These are phyloP conservation scores for Homarus americanus DNA, from an alignment of 1,140 invertebrate genomes.

Conservation along the genomic window DNA sequence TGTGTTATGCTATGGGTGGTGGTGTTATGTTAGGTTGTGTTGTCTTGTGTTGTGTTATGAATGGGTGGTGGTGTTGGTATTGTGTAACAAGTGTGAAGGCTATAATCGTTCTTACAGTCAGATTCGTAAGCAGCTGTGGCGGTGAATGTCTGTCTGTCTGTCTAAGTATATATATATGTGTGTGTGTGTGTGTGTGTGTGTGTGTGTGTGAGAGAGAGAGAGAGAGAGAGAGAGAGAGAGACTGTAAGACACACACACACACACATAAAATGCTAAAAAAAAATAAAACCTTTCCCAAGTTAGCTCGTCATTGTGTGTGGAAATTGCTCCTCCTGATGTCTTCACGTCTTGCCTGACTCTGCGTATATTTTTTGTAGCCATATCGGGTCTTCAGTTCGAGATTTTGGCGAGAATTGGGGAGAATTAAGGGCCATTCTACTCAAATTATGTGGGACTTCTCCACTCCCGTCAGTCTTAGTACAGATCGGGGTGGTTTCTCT, in stretches of 20 bases:
- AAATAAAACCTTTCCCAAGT: neutral
- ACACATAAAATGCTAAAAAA: neutral
- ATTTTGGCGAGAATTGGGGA: slow-evolving; percentile 22
- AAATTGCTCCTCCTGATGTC: neutral
- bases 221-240: neutral
- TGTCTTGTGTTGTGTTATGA: too few species aligned
- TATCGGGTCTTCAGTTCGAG: neutral
- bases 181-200: neutral
- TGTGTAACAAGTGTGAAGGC: too few species aligned
- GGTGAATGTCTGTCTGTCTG: too few species aligned
- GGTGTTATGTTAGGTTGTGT: too few species aligned
- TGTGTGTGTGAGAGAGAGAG: neutral
- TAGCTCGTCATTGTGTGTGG: neutral
- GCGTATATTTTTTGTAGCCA: neutral
- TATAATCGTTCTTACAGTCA: too few species aligned
- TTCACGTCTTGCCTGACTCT: neutral
- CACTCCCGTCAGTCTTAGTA: neutral
- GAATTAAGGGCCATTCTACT: slow-evolving; percentile 10
- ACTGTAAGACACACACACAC: neutral
- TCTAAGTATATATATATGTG: neutral
- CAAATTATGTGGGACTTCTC: neutral
- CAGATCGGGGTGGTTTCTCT: slow-evolving; percentile 8
- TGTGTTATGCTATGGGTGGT: too few species aligned
- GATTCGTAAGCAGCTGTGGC: too few species aligned
- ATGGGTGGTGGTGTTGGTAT: too few species aligned